These are phyloP conservation scores for Paracyprichromis sp. DNA, from an alignment of 2,113 vertebrate species.

Conservation along the genomic window DNA sequence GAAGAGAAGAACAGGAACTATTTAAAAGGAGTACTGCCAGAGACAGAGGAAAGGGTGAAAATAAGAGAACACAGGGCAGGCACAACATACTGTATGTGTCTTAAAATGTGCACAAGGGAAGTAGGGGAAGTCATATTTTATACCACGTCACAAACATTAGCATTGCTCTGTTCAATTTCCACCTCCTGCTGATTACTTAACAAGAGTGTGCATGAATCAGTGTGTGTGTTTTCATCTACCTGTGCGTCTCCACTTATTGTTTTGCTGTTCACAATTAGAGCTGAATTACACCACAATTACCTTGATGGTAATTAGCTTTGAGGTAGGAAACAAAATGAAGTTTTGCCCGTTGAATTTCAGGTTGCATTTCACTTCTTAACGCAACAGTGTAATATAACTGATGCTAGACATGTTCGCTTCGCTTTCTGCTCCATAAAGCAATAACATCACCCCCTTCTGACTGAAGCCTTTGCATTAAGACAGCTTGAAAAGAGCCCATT, in stretches of 20 bases:
- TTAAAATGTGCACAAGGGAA: neutral
- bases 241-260: constrained; percentile 7
- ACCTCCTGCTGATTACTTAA: constrained; percentile 12
- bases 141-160: neutral
- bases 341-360: neutral
- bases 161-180: neutral
- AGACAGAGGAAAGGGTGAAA: neutral
- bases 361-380: neutral
- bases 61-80: neutral
- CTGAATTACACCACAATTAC: constrained; percentile 43
- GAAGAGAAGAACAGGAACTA: neutral
- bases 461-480: neutral
- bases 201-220: neutral
- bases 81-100: neutral
- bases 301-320: constrained; percentile 32
- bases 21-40: neutral
- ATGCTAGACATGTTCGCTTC: neutral
- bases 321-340: neutral
- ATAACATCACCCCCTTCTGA: neutral
- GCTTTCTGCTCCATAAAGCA: neutral
- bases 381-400: neutral
- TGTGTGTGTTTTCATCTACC: neutral
- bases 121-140: neutral
- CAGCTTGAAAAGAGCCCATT: neutral
- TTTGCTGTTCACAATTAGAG: constrained; percentile 48